Evolutionary conservation across 1,140 invertebrate species (phyloP).

Genomic region (Drosophila persimilis): DNA sequence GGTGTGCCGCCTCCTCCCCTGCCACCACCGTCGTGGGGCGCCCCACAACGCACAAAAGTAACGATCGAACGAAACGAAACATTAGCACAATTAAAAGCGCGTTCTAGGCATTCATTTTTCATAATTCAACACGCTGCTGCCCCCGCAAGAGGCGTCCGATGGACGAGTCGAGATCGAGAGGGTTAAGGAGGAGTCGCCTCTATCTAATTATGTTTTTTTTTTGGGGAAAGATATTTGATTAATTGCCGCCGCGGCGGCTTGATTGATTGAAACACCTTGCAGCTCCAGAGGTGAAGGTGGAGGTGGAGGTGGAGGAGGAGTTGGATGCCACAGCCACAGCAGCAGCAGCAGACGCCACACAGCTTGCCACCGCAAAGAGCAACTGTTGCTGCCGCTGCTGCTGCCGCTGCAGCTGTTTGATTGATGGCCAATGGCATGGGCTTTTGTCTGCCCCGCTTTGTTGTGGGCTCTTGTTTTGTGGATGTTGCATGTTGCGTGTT

Average conservation of each 20-base stretch:
- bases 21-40: slow-evolving; percentile 10
- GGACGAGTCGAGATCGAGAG: not conserved
- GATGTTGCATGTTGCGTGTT: slow-evolving; percentile 36
- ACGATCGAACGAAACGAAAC: slow-evolving; percentile 39
- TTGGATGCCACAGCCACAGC: slow-evolving; percentile 24
- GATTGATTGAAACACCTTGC: slow-evolving; percentile 64
- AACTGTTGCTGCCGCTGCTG: slow-evolving; percentile 74
- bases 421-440: slow-evolving; percentile 75
- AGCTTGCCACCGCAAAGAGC: slow-evolving; percentile 61
- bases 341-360: slow-evolving; percentile 70
- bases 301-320: not conserved
- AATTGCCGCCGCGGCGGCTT: slow-evolving; percentile 68
- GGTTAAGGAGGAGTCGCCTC: slow-evolving; percentile 56
- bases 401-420: slow-evolving; percentile 76
- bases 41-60: slow-evolving; percentile 1
- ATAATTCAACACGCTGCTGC: slow-evolving; percentile 80
- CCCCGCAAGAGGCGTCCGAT: slow-evolving; percentile 54
- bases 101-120: slow-evolving; percentile 80
- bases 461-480: slow-evolving; percentile 39
- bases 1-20: slow-evolving; percentile 2
- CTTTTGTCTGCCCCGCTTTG: slow-evolving; percentile 63
- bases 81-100: slow-evolving; percentile 81
- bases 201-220: slow-evolving; percentile 79
- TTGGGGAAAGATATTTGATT: slow-evolving; percentile 73
- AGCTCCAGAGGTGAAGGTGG: not conserved